Conservation (phyloP, 2,888 invertebrate genomes). For the Hedychridium roseum region DNA sequence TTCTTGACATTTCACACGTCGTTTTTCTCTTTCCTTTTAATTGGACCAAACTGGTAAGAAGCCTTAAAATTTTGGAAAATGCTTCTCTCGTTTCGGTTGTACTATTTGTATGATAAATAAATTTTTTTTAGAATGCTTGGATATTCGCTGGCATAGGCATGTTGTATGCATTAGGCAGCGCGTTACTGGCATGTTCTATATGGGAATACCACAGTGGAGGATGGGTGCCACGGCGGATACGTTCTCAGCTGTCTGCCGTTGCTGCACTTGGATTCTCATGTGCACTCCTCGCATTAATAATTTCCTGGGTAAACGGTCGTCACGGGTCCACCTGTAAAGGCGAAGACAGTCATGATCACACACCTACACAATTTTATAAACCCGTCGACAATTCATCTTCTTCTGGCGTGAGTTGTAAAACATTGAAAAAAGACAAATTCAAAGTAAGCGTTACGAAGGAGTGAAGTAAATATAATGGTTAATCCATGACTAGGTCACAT, state of each 20-base stretch:
- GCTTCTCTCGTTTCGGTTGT: no score
- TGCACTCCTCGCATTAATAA: constrained; percentile 55
- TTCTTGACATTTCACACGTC: constrained; percentile 82
- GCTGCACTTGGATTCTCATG: constrained; percentile 58
- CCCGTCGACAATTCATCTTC: constrained; percentile 61
- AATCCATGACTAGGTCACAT: constrained; percentile 44
- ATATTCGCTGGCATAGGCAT: constrained; percentile 77
- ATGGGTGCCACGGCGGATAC: constrained; percentile 77
- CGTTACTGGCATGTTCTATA: constrained; percentile 75
- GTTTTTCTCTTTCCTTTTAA: constrained; percentile 81
- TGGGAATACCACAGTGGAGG: constrained; percentile 71
- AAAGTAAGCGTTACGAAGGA: not conserved
- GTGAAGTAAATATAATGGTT: not conserved
- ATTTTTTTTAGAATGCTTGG: constrained; percentile 71
- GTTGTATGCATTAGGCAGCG: constrained; percentile 73
- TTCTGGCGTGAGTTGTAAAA: constrained; percentile 49
- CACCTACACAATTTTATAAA: constrained; percentile 57
- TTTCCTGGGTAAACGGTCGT: constrained; percentile 58
- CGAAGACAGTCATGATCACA: constrained; percentile 47
- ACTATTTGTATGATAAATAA: constrained; percentile 5
- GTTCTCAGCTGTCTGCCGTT: constrained; percentile 69
- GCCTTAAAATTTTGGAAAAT: no score
- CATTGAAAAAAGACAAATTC: not conserved
- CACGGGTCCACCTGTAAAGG: constrained; percentile 47
- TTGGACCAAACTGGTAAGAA: constrained; percentile 80